Percentiles rank a stretch among this genome's conserved stretches.
phyloP scores from a whole-genome alignment of 1,140 invertebrate genomes.

The Macrobrachium nipponense region DNA sequence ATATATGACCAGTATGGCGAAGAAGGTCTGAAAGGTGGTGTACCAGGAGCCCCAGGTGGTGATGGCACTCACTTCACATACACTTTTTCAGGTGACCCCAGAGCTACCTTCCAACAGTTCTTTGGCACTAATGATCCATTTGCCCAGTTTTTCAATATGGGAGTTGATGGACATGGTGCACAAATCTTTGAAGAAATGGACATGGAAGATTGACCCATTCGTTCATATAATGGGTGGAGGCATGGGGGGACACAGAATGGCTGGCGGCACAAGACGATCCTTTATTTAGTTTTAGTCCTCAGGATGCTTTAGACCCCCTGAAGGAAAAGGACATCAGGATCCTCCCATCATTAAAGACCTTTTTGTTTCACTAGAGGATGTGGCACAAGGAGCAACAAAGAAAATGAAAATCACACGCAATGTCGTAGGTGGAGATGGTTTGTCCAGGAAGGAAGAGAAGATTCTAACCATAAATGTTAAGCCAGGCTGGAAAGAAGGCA shows the following conservation, averaged over 20 bases:
- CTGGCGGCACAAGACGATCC: slow-evolving; percentile 72
- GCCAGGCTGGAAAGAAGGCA: slow-evolving; percentile 99
- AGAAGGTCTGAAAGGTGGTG: slow-evolving; percentile 89
- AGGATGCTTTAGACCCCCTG: slow-evolving; percentile 74
- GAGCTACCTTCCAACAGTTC: slow-evolving; percentile 95
- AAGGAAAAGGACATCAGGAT: slow-evolving; percentile 88
- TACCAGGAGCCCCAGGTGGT: slow-evolving; percentile 68
- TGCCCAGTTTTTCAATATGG: slow-evolving; percentile 77
- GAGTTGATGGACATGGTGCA: slow-evolving; percentile 74
- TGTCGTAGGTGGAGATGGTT: slow-evolving; percentile 87
- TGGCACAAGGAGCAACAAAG: slow-evolving; percentile 93
- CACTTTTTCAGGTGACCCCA: slow-evolving; percentile 87
- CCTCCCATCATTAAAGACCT: slow-evolving; percentile 96
- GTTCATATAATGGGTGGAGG: slow-evolving; percentile 66
- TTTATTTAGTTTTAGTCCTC: slow-evolving; percentile 84
- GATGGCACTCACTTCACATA: slow-evolving; percentile 76
- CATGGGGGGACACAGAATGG: slow-evolving; percentile 69
- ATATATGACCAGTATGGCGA: slow-evolving; percentile 97
- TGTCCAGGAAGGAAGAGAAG: slow-evolving; percentile 93
- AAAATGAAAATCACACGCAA: slow-evolving; percentile 99
- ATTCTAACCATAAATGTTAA: slow-evolving; percentile 98
- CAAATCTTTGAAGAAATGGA: slow-evolving; percentile 77
- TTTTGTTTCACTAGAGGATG: slow-evolving; percentile 92
- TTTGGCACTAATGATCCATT: slow-evolving; percentile 82
- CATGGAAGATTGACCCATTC: slow-evolving; percentile 73